These are phyloP conservation scores for Rhinogobio ventralis DNA, from an alignment of 2,797 vertebrate species.

Conservation along the genomic window DNA sequence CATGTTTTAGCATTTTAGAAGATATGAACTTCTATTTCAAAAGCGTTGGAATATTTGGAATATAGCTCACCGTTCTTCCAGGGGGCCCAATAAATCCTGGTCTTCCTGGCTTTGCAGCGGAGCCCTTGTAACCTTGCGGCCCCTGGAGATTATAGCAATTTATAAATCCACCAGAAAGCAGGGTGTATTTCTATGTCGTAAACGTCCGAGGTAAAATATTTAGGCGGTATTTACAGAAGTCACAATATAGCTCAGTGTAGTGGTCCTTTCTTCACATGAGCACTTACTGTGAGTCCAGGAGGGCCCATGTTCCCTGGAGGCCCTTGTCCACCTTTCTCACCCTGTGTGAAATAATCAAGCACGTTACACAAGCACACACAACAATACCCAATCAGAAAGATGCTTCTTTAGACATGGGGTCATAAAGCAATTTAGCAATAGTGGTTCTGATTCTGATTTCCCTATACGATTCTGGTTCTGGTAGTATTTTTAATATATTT, in stretches of 20 bases:
- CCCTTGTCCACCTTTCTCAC: slow-evolving; percentile 80
- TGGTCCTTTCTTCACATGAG: slow-evolving; percentile 10
- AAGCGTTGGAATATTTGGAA: slow-evolving; percentile 60
- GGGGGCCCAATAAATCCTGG: slow-evolving; percentile 82
- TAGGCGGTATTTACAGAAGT: slow-evolving; percentile 49
- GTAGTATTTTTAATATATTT: not conserved
- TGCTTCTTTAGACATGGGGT: not conserved
- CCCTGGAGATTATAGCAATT: slow-evolving; percentile 75
- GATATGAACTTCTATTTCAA: slow-evolving; percentile 67
- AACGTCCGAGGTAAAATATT: slow-evolving; percentile 19
- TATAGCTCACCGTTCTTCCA: slow-evolving; percentile 76
- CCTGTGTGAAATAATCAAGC: slow-evolving; percentile 69
- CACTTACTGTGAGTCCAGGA: slow-evolving; percentile 80
- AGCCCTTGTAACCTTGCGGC: slow-evolving; percentile 79
- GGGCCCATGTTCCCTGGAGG: slow-evolving; percentile 81
- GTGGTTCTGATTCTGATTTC: not conserved
- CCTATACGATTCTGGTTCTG: not conserved
- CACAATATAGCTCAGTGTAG: slow-evolving; percentile 32
- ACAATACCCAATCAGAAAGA: slow-evolving; percentile 13
- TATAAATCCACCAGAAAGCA: slow-evolving; percentile 68
- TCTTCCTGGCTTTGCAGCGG: slow-evolving; percentile 81
- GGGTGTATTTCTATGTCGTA: slow-evolving; percentile 60
- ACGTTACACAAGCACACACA: slow-evolving; percentile 37
- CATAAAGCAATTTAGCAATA: not conserved
- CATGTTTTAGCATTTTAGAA: slow-evolving; percentile 65